These are phyloP conservation scores for Bombus ignitus DNA, from an alignment of 1,140 invertebrate species.

Conservation along the genomic window DNA sequence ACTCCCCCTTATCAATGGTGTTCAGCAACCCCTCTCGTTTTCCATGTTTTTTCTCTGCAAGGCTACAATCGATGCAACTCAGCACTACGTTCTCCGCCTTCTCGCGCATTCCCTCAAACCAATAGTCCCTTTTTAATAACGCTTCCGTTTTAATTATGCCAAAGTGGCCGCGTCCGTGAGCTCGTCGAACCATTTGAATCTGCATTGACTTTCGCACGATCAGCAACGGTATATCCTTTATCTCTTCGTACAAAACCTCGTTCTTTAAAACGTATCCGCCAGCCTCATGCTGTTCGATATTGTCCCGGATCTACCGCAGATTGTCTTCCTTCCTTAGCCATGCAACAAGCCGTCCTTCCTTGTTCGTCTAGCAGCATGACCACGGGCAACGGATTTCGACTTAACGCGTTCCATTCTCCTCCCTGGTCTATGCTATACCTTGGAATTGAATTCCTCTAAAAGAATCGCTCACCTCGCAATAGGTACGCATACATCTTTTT, in stretches of 20 bases:
- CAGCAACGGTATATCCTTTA: fast-evolving
- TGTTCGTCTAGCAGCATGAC: no score
- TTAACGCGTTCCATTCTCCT: background rate
- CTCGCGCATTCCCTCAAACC: background rate
- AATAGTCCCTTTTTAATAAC: background rate
- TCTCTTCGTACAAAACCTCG: background rate
- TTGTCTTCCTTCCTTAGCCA: no score
- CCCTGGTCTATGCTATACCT: background rate
- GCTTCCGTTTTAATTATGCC: background rate
- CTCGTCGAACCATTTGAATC: background rate
- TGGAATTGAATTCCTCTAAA: background rate
- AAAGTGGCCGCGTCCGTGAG: background rate
- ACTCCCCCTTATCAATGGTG: background rate
- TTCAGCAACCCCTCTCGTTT: background rate
- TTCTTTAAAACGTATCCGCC: background rate
- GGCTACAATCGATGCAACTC: background rate
- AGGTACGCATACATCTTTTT: no score
- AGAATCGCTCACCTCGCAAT: background rate
- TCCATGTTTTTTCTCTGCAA: background rate
- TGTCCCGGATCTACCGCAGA: background rate
- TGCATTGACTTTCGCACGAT: background rate
- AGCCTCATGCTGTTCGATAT: no score
- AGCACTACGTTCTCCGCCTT: background rate
- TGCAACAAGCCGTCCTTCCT: no score
- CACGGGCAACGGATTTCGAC: no score